Evolutionary conservation across 2,797 vertebrate species (phyloP).

Genomic region (Masticophis lateralis): DNA sequence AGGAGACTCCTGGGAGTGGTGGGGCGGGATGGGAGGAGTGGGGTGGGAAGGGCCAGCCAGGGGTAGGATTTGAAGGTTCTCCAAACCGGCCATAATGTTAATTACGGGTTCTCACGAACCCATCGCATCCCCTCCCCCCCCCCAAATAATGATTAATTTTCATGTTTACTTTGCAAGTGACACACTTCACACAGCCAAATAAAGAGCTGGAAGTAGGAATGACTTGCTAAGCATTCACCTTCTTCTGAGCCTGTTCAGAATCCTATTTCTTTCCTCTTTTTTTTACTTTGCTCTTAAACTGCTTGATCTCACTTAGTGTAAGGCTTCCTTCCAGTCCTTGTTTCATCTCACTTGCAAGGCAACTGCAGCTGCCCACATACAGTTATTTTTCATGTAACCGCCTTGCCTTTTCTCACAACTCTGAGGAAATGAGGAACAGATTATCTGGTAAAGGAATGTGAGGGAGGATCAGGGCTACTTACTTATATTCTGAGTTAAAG

Average conservation of each 20-base stretch:
- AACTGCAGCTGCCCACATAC: no score
- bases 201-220: background rate
- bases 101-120: no score
- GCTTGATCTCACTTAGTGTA: background rate
- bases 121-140: no score
- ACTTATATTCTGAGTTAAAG: background rate
- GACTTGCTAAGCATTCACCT: background rate
- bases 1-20: no score
- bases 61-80: no score
- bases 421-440: background rate
- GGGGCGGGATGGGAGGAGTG: no score
- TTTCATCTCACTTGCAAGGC: background rate
- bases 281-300: background rate
- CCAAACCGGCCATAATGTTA: no score
- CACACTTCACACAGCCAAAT: background rate
- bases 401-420: background rate
- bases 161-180: background rate
- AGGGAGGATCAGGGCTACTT: no score
- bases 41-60: no score
- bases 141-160: background rate
- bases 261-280: background rate
- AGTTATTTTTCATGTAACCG: background rate
- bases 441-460: background rate
- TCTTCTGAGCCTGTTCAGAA: background rate
- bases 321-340: background rate